A percentile compares a stretch with the other conserved stretches of the same genome.
Evolutionary conservation across 1,140 invertebrate species (phyloP).

Genomic region (Drosophila malerkotliana): DNA sequence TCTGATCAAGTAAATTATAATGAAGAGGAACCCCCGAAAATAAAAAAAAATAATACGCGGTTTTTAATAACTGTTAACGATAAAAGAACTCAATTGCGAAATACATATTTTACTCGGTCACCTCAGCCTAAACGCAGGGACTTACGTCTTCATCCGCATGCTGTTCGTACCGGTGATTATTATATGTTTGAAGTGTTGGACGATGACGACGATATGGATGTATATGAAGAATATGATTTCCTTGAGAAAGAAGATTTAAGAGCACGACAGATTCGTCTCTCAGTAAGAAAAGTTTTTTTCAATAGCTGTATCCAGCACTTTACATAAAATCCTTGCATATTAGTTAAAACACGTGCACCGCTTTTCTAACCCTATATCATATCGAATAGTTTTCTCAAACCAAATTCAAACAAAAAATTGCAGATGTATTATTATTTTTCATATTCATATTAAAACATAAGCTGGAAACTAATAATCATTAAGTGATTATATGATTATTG

Average conservation of each 20-base stretch:
- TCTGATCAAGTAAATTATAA: constrained; percentile 4
- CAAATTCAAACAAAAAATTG: too few relatives aligned
- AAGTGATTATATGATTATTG: too few relatives aligned
- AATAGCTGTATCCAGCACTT: background rate
- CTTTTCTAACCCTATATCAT: too few relatives aligned
- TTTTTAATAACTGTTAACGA: background rate
- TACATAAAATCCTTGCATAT: too few relatives aligned
- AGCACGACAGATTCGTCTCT: constrained; percentile 32
- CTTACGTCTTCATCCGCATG: constrained; percentile 58
- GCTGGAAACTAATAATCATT: too few relatives aligned
- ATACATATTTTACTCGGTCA: constrained; percentile 26
- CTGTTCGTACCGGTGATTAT: constrained; percentile 60
- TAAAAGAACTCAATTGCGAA: background rate
- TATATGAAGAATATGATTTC: constrained; percentile 64
- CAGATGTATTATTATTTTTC: too few relatives aligned
- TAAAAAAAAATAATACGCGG: background rate
- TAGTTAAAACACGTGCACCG: too few relatives aligned
- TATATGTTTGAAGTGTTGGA: constrained; percentile 65
- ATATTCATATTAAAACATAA: too few relatives aligned
- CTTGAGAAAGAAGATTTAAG: constrained; percentile 55
- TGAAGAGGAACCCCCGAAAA: background rate
- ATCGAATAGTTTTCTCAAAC: too few relatives aligned
- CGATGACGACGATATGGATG: constrained; percentile 49
- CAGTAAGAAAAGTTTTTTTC: constrained; percentile 22
- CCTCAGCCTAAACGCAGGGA: constrained; percentile 40